These are phyloP conservation scores for Drosophila willistoni DNA, from an alignment of 1,140 invertebrate genomes.

Conservation along the genomic window DNA sequence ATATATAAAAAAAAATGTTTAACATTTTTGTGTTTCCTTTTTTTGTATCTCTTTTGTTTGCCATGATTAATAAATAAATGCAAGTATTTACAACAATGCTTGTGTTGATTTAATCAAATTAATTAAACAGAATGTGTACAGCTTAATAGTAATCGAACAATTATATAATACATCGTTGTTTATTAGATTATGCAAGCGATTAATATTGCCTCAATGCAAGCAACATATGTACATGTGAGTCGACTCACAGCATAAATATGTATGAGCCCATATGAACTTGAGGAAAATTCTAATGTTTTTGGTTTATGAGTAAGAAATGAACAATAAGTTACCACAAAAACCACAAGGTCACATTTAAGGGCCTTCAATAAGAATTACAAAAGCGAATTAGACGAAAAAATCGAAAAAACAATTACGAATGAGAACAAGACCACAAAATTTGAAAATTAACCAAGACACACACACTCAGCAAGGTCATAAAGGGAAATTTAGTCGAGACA, in stretches of 20 bases:
- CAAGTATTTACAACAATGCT: conserved; percentile 51
- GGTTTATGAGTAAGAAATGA: neutral
- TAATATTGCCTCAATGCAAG: conserved; percentile 66
- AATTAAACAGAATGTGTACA: conserved; percentile 44
- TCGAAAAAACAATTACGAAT: conserved; percentile 24
- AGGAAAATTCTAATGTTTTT: conserved; percentile 31
- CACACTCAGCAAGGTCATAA: conserved; percentile 25
- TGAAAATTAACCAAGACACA: conserved; percentile 26
- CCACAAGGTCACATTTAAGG: conserved; percentile 24
- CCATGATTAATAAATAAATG: conserved; percentile 54
- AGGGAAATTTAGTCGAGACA: neutral
- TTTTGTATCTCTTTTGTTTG: conserved; percentile 21
- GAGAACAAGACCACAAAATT: conserved; percentile 35
- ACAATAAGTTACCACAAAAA: conserved; percentile 15
- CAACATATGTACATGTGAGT: conserved; percentile 42
- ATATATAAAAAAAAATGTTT: no score
- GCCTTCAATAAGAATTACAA: conserved; percentile 33
- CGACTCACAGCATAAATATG: neutral
- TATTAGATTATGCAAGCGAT: conserved; percentile 65
- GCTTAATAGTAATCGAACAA: conserved; percentile 40
- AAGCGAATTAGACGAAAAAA: neutral
- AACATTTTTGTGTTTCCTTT: conserved; percentile 21
- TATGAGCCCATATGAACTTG: conserved; percentile 26
- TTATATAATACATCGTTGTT: conserved; percentile 53
- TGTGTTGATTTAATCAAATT: conserved; percentile 65